Percentiles rank a stretch among this genome's conserved stretches.
These are phyloP conservation scores for Brachionus manjavacas DNA, from an alignment of 1,140 invertebrate genomes.

Conservation along the genomic window DNA sequence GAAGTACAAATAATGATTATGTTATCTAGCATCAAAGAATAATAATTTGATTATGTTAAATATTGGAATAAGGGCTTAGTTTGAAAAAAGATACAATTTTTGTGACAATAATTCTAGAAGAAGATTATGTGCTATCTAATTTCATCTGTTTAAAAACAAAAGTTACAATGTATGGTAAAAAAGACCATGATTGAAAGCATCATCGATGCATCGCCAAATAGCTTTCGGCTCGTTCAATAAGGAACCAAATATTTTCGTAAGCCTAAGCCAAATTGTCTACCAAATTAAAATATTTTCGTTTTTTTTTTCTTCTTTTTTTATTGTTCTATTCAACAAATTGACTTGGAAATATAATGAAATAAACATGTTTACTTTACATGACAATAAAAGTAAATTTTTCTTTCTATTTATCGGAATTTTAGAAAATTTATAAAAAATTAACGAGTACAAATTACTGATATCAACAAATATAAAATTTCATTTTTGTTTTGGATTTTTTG, in stretches of 20 bases:
- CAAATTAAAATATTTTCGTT: not conserved
- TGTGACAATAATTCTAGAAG: not conserved
- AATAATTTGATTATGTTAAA: not conserved
- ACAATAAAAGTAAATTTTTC: not conserved
- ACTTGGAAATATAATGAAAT: slow-evolving; percentile 6
- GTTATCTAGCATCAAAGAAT: not conserved
- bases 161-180: not conserved
- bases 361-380: slow-evolving; percentile 27
- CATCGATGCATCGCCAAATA: not conserved
- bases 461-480: slow-evolving; percentile 1
- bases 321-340: not conserved
- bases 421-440: slow-evolving; percentile 26
- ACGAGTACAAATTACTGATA: slow-evolving; percentile 11
- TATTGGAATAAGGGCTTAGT: not conserved
- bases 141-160: not conserved
- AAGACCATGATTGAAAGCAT: not conserved
- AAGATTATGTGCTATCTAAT: not conserved
- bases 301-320: not conserved
- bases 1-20: too few species aligned
- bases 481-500: not conserved
- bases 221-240: not conserved
- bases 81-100: not conserved
- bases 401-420: not conserved
- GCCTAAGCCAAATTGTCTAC: not conserved
- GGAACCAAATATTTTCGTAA: not conserved